Evolutionary conservation across 2,113 vertebrate species (phyloP), one percentile per base, ranked within the genome.

Genomic region (Varanus komodoensis): DNA sequence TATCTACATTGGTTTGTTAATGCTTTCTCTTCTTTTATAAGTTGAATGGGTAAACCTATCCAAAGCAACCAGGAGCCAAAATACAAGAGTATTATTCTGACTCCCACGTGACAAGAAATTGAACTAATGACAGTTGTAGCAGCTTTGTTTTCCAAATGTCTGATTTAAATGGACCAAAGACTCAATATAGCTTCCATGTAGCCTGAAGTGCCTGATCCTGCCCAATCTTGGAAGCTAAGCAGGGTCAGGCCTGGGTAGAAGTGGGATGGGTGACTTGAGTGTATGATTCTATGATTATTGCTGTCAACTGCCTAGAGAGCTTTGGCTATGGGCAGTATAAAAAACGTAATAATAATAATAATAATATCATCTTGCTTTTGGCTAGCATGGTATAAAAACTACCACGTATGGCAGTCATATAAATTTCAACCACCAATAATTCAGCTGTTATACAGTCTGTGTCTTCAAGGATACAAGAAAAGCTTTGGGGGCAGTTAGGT

Each of bases 121-220:
- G 0, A 3, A 5, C 86, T 17, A 11, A 32, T 61, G 82, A 54
- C 54, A 17, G 38, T 4, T 88, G 91, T 57, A 84, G 11, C 77
- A 73, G 50, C 89, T 71, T 92, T 69, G 0, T 84, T 92, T 92
- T 81, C 87, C 89, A 78, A 93, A 75, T 52, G 0, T n/a, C 38
- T 34, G 73, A 84, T 68, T 79, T 86, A 2, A 52, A 88, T 50
- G 92, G 52, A 93, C 91, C 87, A 80, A 91, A n/a, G 86, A 21
- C 19, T 34, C 79, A 84, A 89, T 21, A 61, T 44, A n/a, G n/a
- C n/a, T n/a, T n/a, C n/a, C n/a, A n/a, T n/a, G n/a, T n/a, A n/a
- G n/a, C n/a, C n/a, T n/a, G n/a, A n/a, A n/a, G n/a, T n/a, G n/a
- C n/a, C n/a, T n/a, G n/a, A n/a, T n/a, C n/a, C n/a, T n/a, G n/a